These are phyloP conservation scores for Onthophagus sagittarius DNA, from an alignment of 2,888 invertebrate genomes.

Conservation along the genomic window DNA sequence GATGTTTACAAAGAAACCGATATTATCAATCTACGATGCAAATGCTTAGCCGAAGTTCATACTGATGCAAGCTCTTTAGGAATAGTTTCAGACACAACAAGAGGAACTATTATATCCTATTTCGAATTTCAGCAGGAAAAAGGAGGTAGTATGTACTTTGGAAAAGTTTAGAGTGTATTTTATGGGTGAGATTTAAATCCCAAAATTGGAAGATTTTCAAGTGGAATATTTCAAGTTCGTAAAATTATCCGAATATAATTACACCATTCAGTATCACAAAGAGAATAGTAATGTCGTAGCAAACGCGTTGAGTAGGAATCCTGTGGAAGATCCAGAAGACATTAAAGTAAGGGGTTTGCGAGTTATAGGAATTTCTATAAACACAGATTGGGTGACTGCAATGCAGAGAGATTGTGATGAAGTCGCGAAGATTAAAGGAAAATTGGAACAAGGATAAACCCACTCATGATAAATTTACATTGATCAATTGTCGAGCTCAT, in stretches of 20 bases:
- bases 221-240: too few relatives aligned
- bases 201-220: slow-evolving; percentile 22
- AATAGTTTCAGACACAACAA: slow-evolving; percentile 27
- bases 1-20: slow-evolving; percentile 28
- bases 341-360: too few relatives aligned
- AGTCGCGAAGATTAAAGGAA: too few relatives aligned
- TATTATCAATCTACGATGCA: too few relatives aligned
- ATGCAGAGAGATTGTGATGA: too few relatives aligned
- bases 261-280: slow-evolving; percentile 20
- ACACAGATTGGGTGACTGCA: too few relatives aligned
- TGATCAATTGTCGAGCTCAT: too few relatives aligned
- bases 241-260: slow-evolving; percentile 26
- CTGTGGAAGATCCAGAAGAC: background rate
- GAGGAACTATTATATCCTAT: slow-evolving; percentile 11
- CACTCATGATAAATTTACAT: too few relatives aligned
- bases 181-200: slow-evolving; percentile 15
- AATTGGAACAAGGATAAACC: too few relatives aligned
- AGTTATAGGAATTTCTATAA: too few relatives aligned
- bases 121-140: slow-evolving; percentile 15
- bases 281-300: slow-evolving; percentile 19
- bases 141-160: slow-evolving; percentile 34
- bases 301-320: slow-evolving; percentile 13
- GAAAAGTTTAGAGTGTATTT: slow-evolving; percentile 15
- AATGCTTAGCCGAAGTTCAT: slow-evolving; percentile 31
- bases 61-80: slow-evolving; percentile 39